Evolutionary conservation across 1,140 invertebrate species (phyloP), one percentile per base, ranked within the genome.

Genomic region (Arctopsyche grandis): DNA sequence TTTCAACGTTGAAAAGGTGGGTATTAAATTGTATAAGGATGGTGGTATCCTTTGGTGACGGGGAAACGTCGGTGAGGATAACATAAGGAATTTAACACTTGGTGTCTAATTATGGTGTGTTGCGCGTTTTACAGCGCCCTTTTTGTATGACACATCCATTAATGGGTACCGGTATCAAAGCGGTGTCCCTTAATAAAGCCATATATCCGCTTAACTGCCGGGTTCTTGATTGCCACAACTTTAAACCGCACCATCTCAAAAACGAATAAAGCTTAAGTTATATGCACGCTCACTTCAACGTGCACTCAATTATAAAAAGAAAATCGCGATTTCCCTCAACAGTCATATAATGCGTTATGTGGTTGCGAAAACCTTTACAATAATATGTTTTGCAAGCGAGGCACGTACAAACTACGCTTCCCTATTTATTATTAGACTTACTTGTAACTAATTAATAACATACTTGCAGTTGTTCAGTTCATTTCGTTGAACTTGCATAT

Each of bases 61-160:
- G 14, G n/a, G 24, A 70, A 26, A 26, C 10, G 26, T 75, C 58
- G 16, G 48, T 56, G 24, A 77, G 58, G 63, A 70, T 44, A 71
- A 19, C 46, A 19, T 69, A 56, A 43, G 69, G 77, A 78, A 78
- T 78, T 78, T 78, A 70, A 71, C 77, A 78, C 69, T 9, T 44
- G 38, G 77, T 78, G 24, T 78, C 77, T 78, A 78, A 78, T 78
- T 78, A 78, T 52, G 26, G 10, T 10, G 52, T 69, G 77, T 71
- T 44, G 66, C n/a, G 22, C 16, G 44, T 71, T 70, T 78, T 78
- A 71, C 69, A 29, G 26, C 77, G 16, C 26, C 77, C 77, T 78
- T 78, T 78, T 78, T 78, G 66, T 78, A 78, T 78, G 77, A 78
- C 77, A 78, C 77, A 69, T 78, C 56, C 77, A 78, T 78, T 78